Evolutionary conservation across 2,888 invertebrate species (phyloP), one percentile per base, ranked within the genome.

Genomic region (Ormyrus labotus): DNA sequence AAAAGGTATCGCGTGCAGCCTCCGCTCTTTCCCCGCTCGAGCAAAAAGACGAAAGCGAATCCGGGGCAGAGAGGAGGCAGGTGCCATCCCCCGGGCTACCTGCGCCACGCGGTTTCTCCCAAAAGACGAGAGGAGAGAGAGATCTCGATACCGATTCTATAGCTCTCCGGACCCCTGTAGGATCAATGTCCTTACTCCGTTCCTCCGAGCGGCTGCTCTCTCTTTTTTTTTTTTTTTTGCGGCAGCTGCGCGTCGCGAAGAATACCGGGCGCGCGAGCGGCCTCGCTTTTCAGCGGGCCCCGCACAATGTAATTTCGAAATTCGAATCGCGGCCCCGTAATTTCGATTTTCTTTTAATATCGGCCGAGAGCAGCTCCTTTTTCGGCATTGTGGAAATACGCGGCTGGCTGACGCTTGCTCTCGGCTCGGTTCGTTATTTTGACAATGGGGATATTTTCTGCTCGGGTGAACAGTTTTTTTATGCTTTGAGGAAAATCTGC

Each of bases 61-160:
- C 48, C 58, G 58, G 60, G 60, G 61, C 50, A 51, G 67, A 70
- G 72, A 72, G 82, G 73, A 83, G 83, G 84, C 85, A 85, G 84
- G 84, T 84, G 84, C 81, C 75, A 81, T 83, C 71, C 83, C 76
- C 78, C 48, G 63, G 79, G 81, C 77, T 83, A 81, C 80, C 82
- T 65, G 81, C 53, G 5, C 58, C 13, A 51, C 67, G n/a, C 47
- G 55, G n/a, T 71, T 69, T 81, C 81, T 64, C 50, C 71, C 70
- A 65, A 78, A 64, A 78, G 48, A 60, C 13, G 67, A 67, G 61
- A 68, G 34, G 60, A 55, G 70, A 53, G 53, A n/a, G 58, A 63
- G 70, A 77, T 78, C 80, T 58, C 53, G 71, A 78, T 74, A 74
- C 57, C 72, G 61, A 81, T 77, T 77, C 76, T 74, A 70, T 68